Percentiles rank a stretch among this genome's conserved stretches.
Conservation (phyloP, 2,888 invertebrate species). For the Pristionchus entomophagus region DNA sequence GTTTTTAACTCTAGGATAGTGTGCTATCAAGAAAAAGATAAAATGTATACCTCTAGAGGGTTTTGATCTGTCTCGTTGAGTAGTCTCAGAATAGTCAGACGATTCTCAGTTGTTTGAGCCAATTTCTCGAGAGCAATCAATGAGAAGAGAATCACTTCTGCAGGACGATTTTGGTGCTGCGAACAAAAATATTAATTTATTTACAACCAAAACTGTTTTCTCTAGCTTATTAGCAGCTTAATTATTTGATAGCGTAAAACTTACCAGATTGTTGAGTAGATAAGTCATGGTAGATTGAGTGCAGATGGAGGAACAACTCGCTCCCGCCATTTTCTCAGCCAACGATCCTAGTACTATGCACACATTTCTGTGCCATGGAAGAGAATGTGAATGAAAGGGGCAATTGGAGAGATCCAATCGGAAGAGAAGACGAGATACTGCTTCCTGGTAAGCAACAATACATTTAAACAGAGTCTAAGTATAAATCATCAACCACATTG, state of each 20-base stretch:
- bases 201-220: too few species aligned
- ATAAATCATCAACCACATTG: too few species aligned
- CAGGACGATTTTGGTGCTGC: slow-evolving; percentile 76
- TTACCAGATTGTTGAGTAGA: slow-evolving; percentile 85
- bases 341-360: slow-evolving; percentile 91
- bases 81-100: slow-evolving; percentile 84
- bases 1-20: too few species aligned
- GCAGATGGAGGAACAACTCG: slow-evolving; percentile 88
- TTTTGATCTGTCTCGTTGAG: slow-evolving; percentile 78
- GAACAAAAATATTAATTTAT: too few species aligned
- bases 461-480: too few species aligned
- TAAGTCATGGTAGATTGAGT: slow-evolving; percentile 87
- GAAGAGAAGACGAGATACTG: slow-evolving; percentile 80
- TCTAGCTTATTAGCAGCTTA: too few species aligned
- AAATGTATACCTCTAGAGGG: slow-evolving; percentile 53
- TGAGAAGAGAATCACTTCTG: slow-evolving; percentile 87
- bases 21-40: not conserved
- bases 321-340: slow-evolving; percentile 92
- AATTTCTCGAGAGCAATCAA: slow-evolving; percentile 93
- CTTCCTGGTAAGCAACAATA: slow-evolving; percentile 46
- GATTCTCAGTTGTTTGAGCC: slow-evolving; percentile 92
- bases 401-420: slow-evolving; percentile 80
- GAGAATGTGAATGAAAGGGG: slow-evolving; percentile 64
- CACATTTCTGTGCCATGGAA: slow-evolving; percentile 84
- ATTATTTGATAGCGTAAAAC: too few species aligned